Conservation (phyloP, 2,888 invertebrate species). For the Synanthedon formicaeformis region DNA sequence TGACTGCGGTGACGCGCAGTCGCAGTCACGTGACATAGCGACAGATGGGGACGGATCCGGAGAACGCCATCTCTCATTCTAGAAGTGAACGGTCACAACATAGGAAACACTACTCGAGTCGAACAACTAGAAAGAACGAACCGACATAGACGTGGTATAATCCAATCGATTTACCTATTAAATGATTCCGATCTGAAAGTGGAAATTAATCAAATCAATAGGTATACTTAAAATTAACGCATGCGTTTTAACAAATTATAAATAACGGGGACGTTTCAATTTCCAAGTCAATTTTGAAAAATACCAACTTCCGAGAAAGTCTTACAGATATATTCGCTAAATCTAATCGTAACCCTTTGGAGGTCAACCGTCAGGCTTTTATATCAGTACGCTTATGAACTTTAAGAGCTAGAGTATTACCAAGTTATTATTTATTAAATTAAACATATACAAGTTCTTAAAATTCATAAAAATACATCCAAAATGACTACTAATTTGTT, state of each 20-base stretch:
- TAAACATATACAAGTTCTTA: conserved; percentile 10
- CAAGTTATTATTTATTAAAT: no score
- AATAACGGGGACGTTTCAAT: not conserved
- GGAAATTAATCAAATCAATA: conserved; percentile 60
- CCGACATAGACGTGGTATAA: conserved; percentile 39
- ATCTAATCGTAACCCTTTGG: no score
- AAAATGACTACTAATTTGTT: conserved; percentile 17
- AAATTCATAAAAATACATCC: conserved; percentile 19
- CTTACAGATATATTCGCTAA: no score
- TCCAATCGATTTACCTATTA: conserved; percentile 64
- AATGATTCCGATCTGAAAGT: conserved; percentile 72
- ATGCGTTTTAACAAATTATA: conserved; percentile 19
- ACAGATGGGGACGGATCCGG: conserved; percentile 10
- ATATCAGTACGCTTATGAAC: no score
- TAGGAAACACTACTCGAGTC: conserved; percentile 43
- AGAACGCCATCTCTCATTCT: conserved; percentile 39
- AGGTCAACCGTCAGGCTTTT: no score
- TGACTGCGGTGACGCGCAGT: conserved; percentile 2
- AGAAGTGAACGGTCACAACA: conserved; percentile 30
- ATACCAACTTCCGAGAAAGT: no score
- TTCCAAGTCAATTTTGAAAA: no score
- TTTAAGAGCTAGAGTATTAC: no score
- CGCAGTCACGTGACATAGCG: conserved; percentile 8
- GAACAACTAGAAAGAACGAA: conserved; percentile 47
- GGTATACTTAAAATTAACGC: conserved; percentile 26